phyloP scores from a whole-genome alignment of 35 echinoderm and acorn worm species.

The Patiria miniata region DNA sequence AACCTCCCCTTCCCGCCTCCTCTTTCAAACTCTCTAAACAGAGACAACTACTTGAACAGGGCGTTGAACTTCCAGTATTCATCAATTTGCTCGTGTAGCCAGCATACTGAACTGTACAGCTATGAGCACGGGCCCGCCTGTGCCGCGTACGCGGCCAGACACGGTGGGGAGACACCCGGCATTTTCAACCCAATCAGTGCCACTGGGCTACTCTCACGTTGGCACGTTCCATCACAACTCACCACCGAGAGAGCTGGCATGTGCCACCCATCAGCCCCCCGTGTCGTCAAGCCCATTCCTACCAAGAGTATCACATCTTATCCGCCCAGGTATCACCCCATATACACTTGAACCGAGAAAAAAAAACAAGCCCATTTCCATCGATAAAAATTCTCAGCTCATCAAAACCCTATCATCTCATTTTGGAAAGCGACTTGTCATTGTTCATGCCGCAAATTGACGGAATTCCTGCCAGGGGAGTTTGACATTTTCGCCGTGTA shows the following conservation, averaged over 20 bases:
- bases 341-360: constrained; percentile 54
- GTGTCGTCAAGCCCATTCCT: constrained; percentile 81
- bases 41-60: neutral
- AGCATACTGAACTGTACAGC: constrained; percentile 24
- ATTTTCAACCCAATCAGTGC: neutral
- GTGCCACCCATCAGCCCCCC: constrained; percentile 14
- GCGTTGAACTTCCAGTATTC: neutral
- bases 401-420: constrained; percentile 17
- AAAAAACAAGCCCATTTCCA: neutral
- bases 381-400: neutral
- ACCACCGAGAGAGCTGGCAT: neutral
- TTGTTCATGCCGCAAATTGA: constrained; percentile 34
- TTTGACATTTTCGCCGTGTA: constrained; percentile 39
- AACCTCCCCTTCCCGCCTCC: neutral
- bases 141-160: constrained; percentile 5
- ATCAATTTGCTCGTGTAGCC: constrained; percentile 19
- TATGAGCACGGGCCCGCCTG: constrained; percentile 19
- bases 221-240: constrained; percentile 23
- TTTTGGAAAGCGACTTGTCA: constrained; percentile 18
- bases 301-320: constrained; percentile 73
- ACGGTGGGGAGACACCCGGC: constrained; percentile 7
- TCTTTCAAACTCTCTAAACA: neutral
- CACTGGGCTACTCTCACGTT: constrained; percentile 23
- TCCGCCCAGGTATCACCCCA: constrained; percentile 76
- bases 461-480: constrained; percentile 30